Base-by-base conservation (phyloP, 2,888 invertebrate genomes). In the Argyresthia albistria region DNA sequence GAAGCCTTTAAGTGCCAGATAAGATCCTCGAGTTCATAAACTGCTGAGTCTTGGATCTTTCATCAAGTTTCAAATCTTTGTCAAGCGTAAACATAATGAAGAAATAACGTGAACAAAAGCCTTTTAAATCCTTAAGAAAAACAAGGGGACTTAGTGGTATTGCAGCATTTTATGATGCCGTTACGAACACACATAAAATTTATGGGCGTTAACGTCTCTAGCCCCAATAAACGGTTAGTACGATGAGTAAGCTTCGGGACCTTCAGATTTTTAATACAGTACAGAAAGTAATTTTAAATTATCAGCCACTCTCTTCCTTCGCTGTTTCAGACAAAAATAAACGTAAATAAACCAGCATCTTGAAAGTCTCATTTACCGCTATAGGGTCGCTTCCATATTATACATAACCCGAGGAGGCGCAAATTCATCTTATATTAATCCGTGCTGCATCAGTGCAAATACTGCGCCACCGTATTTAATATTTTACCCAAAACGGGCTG, bases 401-500 rank as follows among this genome's bases (percentile, higher is more conserved):
- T 14, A 35, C 11, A 50, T 43, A 50, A 37, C 68, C 60, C 64
- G 60, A 57, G 64, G 62, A 63, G 62, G 60, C 51, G 36, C 69
- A 68, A 70, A 67, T 73, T 74, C 73, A 80, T 81, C 71, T 76
- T 82, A 77, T 82, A 84, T 83, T 81, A 77, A 83, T 60, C 59
- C 59, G 59, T 69, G 65, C 69, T 65, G 69, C 67, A 64, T 65
- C 67, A 60, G 70, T 63, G 67, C 69, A 77, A 81, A 80, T 80
- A 76, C 76, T 68, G 73, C 72, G 67, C 69, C 68, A 71, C 70
- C 25, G 25, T 25, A 71, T 79, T 83, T 80, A 84, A 86, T 84
- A 86, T 84, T 83, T 84, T 70, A 83, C 73, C 73, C 70, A 76
- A 78, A 81, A 76, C 75, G 69, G 77, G 78, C 79, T 81, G 80